Evolutionary conservation across 2,797 vertebrate species (phyloP), one percentile per base, ranked within the genome.

Genomic region (Mallotus villosus): DNA sequence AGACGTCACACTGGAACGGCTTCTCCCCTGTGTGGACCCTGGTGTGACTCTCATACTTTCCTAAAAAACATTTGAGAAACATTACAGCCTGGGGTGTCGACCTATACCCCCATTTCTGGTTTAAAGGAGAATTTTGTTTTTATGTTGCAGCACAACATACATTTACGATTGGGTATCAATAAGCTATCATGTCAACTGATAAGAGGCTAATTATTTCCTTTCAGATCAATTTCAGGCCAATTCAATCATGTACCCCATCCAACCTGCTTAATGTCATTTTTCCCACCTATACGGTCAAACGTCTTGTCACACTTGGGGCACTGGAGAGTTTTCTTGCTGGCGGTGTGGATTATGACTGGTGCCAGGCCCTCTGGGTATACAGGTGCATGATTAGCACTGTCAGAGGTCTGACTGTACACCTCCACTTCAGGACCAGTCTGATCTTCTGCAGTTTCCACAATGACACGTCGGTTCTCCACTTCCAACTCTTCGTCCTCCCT

Each of bases 11-110:
- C 83, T 98, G 95, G 89, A 99, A 99, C 1, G 97, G 97, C 76
- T 98, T 99, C 86, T 99, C 97, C 53, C 97, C 96, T 0, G 97
- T 99, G 92, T 99, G 98, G 6, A 99, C 97, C 73, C 97, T 92
- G 8, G 96, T 97, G 83, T 99, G 98, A 85, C 95, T 99, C 90
- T 97, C 95, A 1, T 97, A 99, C 83, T 99, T 99, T 60, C 96
- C 98, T 99, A 51, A 14, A 22, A 22, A 53, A 66, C 51, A 66
- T 68, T 2, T 24, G 75, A 21, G 14, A 59, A 62, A 29, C 46
- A 61, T 14, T 27, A 17, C 41, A 46, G 41, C 11, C 41, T 46
- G 41, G 41, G 41, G 8, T 46, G 41, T 46, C 41, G 14, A 46
- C 41, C 12, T 46, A 46, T 46, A 46, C 12, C 9, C 12, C 12